A percentile compares a stretch with the other conserved stretches of the same genome.
Conservation (phyloP, 2,888 invertebrate species). For the Eupithecia inturbata region DNA sequence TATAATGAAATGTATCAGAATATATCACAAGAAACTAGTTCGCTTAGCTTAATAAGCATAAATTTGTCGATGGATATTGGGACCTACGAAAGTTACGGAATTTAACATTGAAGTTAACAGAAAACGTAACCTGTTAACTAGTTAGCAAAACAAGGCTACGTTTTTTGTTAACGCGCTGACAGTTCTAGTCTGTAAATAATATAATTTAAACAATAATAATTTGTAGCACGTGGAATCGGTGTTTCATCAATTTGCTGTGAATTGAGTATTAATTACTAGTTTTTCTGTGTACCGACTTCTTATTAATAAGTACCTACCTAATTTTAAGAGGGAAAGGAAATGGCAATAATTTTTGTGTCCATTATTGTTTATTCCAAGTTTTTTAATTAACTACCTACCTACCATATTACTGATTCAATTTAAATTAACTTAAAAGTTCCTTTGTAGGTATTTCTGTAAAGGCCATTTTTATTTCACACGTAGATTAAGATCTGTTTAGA, state of each 20-base stretch:
- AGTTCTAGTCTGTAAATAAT: slow-evolving; percentile 16
- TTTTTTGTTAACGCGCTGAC: slow-evolving; percentile 11
- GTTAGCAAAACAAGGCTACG: neutral
- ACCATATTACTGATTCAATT: neutral
- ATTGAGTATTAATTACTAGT: slow-evolving; percentile 51
- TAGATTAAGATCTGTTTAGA: slow-evolving; percentile 72
- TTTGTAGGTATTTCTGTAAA: slow-evolving; percentile 35
- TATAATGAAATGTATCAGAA: slow-evolving; percentile 7
- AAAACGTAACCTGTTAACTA: slow-evolving; percentile 6
- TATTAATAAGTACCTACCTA: slow-evolving; percentile 48
- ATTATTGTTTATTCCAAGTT: neutral
- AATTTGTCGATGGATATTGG: slow-evolving; percentile 61
- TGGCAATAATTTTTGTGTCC: slow-evolving; percentile 47
- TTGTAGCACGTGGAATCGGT: slow-evolving; percentile 28
- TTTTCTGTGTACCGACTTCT: slow-evolving; percentile 68
- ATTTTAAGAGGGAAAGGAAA: slow-evolving; percentile 50
- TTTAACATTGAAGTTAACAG: slow-evolving; percentile 17
- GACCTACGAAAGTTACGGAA: slow-evolving; percentile 62
- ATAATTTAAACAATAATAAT: slow-evolving; percentile 41
- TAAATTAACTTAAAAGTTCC: neutral
- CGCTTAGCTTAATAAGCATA: slow-evolving; percentile 26
- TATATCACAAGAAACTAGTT: slow-evolving; percentile 3
- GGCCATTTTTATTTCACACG: slow-evolving; percentile 52
- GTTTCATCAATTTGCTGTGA: slow-evolving; percentile 36
- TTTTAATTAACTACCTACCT: neutral